Conservation (phyloP, 2,888 invertebrate genomes). For the Sturmia bella region DNA sequence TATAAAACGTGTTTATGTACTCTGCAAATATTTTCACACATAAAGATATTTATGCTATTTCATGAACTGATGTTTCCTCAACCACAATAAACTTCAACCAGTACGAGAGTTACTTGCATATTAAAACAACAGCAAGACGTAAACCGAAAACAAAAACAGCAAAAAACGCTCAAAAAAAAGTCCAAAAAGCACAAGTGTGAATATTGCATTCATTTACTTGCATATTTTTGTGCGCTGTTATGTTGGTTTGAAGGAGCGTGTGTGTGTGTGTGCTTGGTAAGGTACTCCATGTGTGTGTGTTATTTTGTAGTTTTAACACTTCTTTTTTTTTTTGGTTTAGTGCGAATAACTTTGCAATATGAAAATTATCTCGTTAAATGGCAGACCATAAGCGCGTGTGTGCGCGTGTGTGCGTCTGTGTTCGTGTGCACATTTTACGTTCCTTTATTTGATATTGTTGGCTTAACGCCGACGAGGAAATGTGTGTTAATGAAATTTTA, state of each 20-base stretch:
- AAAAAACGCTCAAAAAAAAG: conserved; percentile 22
- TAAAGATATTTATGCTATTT: conserved; percentile 46
- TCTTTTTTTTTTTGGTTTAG: conserved; percentile 19
- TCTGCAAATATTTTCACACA: conserved; percentile 4
- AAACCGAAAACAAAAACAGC: background rate
- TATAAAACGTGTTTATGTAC: conserved; percentile 3
- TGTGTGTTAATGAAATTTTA: conserved; percentile 54
- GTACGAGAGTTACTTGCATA: conserved; percentile 20
- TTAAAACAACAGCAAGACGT: conserved; percentile 9
- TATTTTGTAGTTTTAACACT: conserved; percentile 34
- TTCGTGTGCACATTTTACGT: background rate
- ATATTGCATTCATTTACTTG: conserved; percentile 61
- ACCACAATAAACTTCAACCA: conserved; percentile 52
- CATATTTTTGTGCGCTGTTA: conserved; percentile 18
- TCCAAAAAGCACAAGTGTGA: conserved; percentile 53
- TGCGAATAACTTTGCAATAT: conserved; percentile 54
- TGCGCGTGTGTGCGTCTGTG: background rate
- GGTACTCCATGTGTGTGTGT: background rate
- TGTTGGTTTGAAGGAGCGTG: background rate
- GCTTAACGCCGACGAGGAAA: conserved; percentile 32
- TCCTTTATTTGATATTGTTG: background rate
- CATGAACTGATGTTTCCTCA: conserved; percentile 50
- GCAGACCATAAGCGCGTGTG: background rate
- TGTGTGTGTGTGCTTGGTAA: background rate
- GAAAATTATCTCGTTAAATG: conserved; percentile 39